Percentiles rank a stretch among this genome's conserved stretches.
These are phyloP conservation scores for Callinectes sapidus DNA, from an alignment of 2,888 invertebrate species.

Conservation along the genomic window DNA sequence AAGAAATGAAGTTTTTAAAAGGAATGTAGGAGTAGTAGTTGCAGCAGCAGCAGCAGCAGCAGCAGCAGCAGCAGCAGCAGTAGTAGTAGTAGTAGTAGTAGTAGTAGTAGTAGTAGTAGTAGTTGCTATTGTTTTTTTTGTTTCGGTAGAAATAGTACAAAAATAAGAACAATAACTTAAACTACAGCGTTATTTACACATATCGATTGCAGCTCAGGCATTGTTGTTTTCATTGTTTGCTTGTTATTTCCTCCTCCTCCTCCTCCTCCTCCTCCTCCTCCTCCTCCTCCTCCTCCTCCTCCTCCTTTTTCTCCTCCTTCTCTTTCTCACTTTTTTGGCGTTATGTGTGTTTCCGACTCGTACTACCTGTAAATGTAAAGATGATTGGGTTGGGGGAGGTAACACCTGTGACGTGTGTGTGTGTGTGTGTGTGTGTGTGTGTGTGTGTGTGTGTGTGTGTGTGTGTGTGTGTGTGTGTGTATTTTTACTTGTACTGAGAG, in stretches of 20 bases:
- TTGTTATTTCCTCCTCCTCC: background rate
- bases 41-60: background rate
- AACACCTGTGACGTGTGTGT: background rate
- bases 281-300: background rate
- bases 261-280: background rate
- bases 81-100: background rate
- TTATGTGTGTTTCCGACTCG: background rate
- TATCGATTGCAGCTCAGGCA: background rate
- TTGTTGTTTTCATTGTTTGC: background rate
- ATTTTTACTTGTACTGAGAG: background rate
- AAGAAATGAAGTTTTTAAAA: background rate
- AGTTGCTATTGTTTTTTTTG: background rate
- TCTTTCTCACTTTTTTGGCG: background rate
- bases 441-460: slow-evolving; percentile 45
- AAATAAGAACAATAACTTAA: background rate
- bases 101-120: slow-evolving; percentile 5
- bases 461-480: slow-evolving; percentile 46
- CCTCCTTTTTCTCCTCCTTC: background rate
- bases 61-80: background rate
- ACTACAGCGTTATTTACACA: background rate
- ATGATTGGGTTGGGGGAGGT: background rate
- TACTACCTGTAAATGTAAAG: background rate
- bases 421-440: slow-evolving; percentile 45
- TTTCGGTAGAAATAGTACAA: slow-evolving; percentile 9
- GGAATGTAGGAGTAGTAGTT: background rate